Conservation (phyloP, 2,113 vertebrate species). For the Salvelinus namaycush region DNA sequence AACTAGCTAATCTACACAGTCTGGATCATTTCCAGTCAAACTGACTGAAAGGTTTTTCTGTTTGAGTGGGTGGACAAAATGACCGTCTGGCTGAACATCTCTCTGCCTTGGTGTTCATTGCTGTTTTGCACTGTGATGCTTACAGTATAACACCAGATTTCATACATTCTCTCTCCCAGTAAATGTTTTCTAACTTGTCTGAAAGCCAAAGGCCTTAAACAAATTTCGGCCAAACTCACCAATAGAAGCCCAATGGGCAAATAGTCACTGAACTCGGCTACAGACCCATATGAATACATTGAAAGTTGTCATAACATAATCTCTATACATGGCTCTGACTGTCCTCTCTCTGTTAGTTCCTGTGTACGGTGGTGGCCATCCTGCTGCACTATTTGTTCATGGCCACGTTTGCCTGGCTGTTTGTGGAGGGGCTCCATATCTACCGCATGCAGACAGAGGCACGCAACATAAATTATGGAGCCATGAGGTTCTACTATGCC, state of each 20-base stretch:
- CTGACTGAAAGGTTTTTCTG: background rate
- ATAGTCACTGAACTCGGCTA: background rate
- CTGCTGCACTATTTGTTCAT: conserved; percentile 98
- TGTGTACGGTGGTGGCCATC: conserved; percentile 95
- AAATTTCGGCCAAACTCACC: too few species aligned
- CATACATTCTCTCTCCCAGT: too few species aligned
- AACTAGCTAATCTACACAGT: too few species aligned
- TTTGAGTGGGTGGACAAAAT: conserved; percentile 36
- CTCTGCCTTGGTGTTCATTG: background rate
- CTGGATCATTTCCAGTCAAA: too few species aligned
- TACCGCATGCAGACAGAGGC: conserved; percentile 97
- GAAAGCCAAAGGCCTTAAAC: too few species aligned
- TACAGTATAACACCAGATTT: background rate
- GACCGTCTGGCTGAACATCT: conserved; percentile 28
- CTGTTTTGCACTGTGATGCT: background rate
- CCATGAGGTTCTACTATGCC: conserved; percentile 98
- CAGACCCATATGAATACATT: background rate
- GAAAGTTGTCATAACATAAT: background rate
- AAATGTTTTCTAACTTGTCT: too few species aligned
- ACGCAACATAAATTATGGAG: conserved; percentile 91
- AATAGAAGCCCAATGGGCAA: too few species aligned
- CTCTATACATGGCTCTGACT: conserved; percentile 1
- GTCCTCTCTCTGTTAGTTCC: conserved; percentile 67
- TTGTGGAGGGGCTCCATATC: conserved; percentile 93
- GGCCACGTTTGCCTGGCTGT: conserved; percentile 94